Conservation (phyloP, 53 echinoderm and acorn worm species). For the Henricia sp. region DNA sequence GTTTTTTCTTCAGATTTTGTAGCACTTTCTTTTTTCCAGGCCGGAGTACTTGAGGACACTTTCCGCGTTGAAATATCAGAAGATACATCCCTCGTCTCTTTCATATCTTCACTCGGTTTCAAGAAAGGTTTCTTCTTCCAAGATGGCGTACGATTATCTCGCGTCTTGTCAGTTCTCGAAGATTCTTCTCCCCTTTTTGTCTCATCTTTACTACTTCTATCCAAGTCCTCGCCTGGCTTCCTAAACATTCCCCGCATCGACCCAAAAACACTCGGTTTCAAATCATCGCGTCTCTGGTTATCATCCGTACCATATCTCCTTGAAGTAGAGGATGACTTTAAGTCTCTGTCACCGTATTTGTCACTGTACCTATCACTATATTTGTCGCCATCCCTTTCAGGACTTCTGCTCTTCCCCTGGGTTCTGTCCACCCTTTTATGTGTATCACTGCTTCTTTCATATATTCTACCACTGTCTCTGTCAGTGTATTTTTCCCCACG, state of each 20-base stretch:
- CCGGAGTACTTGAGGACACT: conserved; percentile 5
- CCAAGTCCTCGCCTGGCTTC: conserved; percentile 70
- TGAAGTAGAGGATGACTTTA: neutral
- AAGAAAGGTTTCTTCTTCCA: conserved; percentile 80
- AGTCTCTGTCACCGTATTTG: conserved; percentile 16
- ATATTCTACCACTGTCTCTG: conserved; percentile 10
- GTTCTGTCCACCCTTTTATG: conserved; percentile 21
- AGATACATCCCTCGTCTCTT: neutral
- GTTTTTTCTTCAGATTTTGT: conserved; percentile 32
- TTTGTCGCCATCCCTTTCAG: conserved; percentile 44
- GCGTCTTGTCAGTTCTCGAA: neutral
- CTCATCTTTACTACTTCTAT: neutral
- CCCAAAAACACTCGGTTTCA: neutral
- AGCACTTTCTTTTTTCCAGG: conserved; percentile 59
- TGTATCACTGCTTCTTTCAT: conserved; percentile 47
- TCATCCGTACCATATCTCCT: conserved; percentile 22
- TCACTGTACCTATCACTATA: conserved; percentile 16
- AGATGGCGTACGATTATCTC: conserved; percentile 26
- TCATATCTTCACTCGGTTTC: conserved; percentile 61
- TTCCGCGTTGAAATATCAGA: neutral
- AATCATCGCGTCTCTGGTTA: neutral
- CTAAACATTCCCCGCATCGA: conserved; percentile 64
- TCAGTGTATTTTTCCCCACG: conserved; percentile 1
- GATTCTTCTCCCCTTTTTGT: neutral
- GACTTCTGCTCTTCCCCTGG: conserved; percentile 49